Conservation (phyloP, 2,797 vertebrate species). For the Smutsia gigantea region DNA sequence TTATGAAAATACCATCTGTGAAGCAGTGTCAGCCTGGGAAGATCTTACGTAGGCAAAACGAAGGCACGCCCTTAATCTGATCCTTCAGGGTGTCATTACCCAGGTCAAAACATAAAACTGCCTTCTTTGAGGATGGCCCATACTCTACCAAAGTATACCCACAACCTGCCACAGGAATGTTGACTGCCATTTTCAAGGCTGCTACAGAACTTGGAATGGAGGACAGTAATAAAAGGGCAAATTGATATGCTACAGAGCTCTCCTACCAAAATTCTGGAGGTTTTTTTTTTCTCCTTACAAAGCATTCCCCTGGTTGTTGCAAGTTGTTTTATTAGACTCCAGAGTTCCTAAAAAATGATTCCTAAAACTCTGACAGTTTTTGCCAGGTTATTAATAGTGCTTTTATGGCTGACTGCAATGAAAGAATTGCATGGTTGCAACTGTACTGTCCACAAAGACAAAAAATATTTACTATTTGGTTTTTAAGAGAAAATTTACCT, state of each 20-base stretch:
- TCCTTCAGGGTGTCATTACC: neutral
- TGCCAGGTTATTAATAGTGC: neutral
- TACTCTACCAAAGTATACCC: neutral
- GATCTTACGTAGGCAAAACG: neutral
- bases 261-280: neutral
- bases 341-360: neutral
- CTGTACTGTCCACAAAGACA: neutral
- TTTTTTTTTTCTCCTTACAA: neutral
- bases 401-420: neutral
- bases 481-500: neutral
- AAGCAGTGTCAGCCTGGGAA: neutral
- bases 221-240: neutral
- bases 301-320: neutral
- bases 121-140: neutral
- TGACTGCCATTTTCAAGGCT: neutral
- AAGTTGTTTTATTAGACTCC: neutral
- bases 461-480: neutral
- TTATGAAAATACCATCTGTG: neutral
- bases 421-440: neutral
- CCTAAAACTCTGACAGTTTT: neutral
- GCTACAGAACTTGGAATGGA: neutral
- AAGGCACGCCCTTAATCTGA: neutral
- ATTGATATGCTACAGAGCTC: neutral
- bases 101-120: neutral
- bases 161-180: neutral